Percentiles rank a stretch among this genome's conserved stretches.
These are phyloP conservation scores for Desmophyllum pertusum DNA, from an alignment of 92 coral and sea anemone species.

Conservation along the genomic window DNA sequence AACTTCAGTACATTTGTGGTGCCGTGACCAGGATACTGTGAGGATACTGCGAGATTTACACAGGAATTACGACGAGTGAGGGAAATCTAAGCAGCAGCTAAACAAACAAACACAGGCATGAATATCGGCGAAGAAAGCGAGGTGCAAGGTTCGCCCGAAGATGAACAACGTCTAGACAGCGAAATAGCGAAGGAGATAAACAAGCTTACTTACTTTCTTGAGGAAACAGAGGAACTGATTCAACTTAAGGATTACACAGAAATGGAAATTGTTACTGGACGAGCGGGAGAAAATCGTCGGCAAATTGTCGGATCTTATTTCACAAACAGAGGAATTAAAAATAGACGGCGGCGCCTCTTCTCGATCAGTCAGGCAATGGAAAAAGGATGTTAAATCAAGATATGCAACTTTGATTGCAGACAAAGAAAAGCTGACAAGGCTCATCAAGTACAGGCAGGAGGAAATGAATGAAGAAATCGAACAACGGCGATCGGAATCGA, in stretches of 20 bases:
- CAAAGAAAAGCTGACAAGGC: conserved; percentile 5
- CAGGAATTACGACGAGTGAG: conserved; percentile 1
- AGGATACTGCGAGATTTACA: neutral
- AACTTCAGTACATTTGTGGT: conserved; percentile 21
- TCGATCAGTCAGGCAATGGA: conserved; percentile 25
- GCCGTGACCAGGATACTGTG: neutral
- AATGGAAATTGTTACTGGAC: neutral
- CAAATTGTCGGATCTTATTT: conserved; percentile 12
- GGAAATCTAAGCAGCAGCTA: neutral
- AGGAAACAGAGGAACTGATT: neutral
- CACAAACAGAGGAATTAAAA: conserved; percentile 19
- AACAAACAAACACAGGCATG: neutral
- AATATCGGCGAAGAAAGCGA: conserved; percentile 1
- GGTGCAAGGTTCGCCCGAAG: neutral
- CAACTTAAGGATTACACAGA: neutral
- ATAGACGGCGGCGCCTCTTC: conserved; percentile 8
- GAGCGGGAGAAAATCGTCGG: neutral
- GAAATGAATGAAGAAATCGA: conserved; percentile 11
- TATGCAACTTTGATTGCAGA: neutral
- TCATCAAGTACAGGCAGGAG: conserved; percentile 5
- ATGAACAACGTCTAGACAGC: conserved; percentile 20
- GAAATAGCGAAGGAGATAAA: conserved; percentile 24
- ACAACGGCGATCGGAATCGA: neutral
- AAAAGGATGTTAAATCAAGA: conserved; percentile 10
- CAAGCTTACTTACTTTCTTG: conserved; percentile 19